These are phyloP conservation scores for Spinus pinus DNA, from an alignment of 2,797 vertebrate genomes.

Conservation along the genomic window DNA sequence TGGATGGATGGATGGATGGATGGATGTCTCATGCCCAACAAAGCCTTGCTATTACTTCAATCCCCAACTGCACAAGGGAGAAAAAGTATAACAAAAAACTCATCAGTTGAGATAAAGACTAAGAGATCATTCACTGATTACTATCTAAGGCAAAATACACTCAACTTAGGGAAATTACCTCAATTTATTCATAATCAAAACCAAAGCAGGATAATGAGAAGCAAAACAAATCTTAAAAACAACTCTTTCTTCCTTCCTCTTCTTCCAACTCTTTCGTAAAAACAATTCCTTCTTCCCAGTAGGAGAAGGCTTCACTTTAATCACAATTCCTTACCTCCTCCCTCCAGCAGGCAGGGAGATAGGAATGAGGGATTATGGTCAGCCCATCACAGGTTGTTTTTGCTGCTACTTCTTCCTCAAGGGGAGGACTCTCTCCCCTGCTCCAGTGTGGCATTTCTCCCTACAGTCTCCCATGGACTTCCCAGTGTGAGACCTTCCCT, in stretches of 20 bases:
- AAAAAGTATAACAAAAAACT: neutral
- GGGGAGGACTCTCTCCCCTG: neutral
- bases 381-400: no score
- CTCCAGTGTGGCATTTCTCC: neutral
- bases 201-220: neutral
- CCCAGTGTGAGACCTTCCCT: neutral
- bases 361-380: accelerated
- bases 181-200: neutral
- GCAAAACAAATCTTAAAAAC: neutral
- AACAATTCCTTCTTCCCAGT: neutral
- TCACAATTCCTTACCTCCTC: accelerated
- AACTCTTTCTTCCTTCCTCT: no score
- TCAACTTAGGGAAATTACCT: neutral
- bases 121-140: neutral
- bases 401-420: neutral
- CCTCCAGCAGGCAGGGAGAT: neutral
- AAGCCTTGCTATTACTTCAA: neutral
- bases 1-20: no score
- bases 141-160: neutral
- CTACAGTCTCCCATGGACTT: neutral
- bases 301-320: neutral
- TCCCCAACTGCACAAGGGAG: neutral
- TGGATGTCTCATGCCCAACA: neutral
- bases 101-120: neutral
- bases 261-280: no score